Percentiles rank a stretch among this genome's conserved stretches.
These are phyloP conservation scores for Amphimedon queenslandica DNA, from an alignment of 37 sponge, comb jelly and placozoan species.

Conservation along the genomic window DNA sequence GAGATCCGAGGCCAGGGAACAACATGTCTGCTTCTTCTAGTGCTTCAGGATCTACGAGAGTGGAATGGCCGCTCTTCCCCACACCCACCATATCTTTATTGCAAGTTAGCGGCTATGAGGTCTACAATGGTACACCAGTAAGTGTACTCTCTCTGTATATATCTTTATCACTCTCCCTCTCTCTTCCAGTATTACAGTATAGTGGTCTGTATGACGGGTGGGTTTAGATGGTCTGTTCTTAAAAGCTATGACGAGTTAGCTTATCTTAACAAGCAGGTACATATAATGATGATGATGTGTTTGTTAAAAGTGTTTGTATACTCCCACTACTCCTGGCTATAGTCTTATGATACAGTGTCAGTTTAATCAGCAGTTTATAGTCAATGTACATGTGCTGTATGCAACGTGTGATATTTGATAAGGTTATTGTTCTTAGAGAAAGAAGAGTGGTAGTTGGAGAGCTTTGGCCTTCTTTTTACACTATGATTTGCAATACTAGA, in stretches of 20 bases:
- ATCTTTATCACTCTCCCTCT: not conserved
- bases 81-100: constrained; percentile 22
- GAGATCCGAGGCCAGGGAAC: too few relatives aligned
- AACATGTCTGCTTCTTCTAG: too few relatives aligned
- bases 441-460: too few relatives aligned
- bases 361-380: too few relatives aligned
- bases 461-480: not conserved
- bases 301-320: too few relatives aligned
- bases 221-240: constrained; percentile 43
- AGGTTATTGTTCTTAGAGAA: too few relatives aligned
- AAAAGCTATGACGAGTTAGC: constrained; percentile 49
- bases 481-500: too few relatives aligned
- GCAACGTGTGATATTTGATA: too few relatives aligned
- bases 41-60: not conserved
- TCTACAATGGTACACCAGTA: constrained; percentile 31
- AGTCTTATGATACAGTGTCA: too few relatives aligned
- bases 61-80: constrained; percentile 49
- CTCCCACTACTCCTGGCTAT: too few relatives aligned
- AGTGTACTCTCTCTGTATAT: constrained; percentile 2
- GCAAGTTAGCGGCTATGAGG: constrained; percentile 17
- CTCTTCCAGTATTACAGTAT: constrained; percentile 33
- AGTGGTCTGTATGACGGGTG: constrained; percentile 13
- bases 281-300: too few relatives aligned
- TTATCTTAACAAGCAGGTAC: constrained; percentile 45
- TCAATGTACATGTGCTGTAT: too few relatives aligned